A percentile compares a stretch with the other conserved stretches of the same genome.
Conservation (phyloP, 35 echinoderm and acorn worm species). For the Heliocidaris erythrogramma region DNA sequence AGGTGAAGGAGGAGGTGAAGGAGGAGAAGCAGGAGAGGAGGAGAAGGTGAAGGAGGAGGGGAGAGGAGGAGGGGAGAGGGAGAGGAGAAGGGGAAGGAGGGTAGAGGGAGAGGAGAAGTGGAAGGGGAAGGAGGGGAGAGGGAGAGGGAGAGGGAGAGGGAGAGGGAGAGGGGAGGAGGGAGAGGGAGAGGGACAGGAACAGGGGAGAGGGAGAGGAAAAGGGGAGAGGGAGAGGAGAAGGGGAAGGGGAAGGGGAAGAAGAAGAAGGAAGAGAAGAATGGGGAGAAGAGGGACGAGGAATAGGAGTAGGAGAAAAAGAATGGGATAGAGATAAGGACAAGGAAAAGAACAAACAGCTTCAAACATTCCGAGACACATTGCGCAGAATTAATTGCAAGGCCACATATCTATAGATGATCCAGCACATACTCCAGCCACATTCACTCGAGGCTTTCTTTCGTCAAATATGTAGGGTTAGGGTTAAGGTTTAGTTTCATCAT, state of each 20-base stretch:
- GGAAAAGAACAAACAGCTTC: not conserved
- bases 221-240: not conserved
- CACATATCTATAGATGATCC: no score
- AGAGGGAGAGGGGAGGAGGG: not conserved
- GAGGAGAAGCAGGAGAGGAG: not conserved
- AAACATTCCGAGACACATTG: not conserved
- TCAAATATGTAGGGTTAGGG: no score
- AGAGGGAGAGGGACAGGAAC: not conserved
- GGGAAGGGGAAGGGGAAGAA: not conserved
- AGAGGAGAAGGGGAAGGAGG: not conserved
- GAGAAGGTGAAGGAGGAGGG: not conserved
- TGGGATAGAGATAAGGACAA: not conserved
- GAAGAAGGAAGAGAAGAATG: not conserved
- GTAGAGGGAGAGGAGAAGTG: not conserved
- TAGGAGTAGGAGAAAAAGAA: not conserved
- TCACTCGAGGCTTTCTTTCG: no score
- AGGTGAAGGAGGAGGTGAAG: not conserved
- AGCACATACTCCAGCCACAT: not conserved
- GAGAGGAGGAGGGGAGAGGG: no score
- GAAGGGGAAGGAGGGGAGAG: not conserved
- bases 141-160: not conserved
- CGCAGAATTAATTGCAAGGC: not conserved
- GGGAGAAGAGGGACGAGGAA: not conserved
- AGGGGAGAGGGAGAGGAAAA: not conserved
- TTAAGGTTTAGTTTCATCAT: no score